Conservation (phyloP, 2,888 invertebrate genomes). For the Antheraea yamamai region DNA sequence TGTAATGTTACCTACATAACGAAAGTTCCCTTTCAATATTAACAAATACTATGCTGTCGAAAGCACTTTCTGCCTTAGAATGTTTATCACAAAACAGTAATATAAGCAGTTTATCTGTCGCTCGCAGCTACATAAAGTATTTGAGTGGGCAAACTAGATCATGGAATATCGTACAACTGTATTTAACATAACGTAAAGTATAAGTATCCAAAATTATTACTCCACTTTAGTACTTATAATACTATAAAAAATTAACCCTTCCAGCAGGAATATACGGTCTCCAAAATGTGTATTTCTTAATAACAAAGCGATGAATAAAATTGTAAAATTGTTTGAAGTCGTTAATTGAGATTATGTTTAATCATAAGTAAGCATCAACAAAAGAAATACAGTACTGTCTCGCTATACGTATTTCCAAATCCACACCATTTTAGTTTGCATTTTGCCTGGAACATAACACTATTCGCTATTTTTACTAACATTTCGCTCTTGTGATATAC, state of each 20-base stretch:
- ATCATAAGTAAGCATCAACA: too few relatives aligned
- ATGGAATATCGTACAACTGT: not conserved
- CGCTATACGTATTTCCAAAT: too few relatives aligned
- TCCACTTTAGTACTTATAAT: too few relatives aligned
- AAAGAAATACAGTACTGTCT: too few relatives aligned
- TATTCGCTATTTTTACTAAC: too few relatives aligned
- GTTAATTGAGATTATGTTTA: too few relatives aligned
- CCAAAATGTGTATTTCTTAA: too few relatives aligned
- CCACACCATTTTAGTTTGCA: too few relatives aligned
- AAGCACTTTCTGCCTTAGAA: slow-evolving; percentile 39
- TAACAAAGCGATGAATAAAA: too few relatives aligned
- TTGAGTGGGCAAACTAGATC: slow-evolving; percentile 9
- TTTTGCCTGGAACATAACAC: too few relatives aligned
- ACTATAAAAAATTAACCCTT: not conserved
- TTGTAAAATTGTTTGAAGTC: too few relatives aligned
- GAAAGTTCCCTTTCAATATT: slow-evolving; percentile 31
- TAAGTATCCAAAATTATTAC: not conserved
- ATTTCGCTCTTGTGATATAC: too few relatives aligned
- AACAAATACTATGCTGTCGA: slow-evolving; percentile 37
- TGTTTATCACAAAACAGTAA: slow-evolving; percentile 37
- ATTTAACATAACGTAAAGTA: not conserved
- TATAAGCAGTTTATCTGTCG: slow-evolving; percentile 22
- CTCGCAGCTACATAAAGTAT: slow-evolving; percentile 1
- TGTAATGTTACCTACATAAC: slow-evolving; percentile 32
- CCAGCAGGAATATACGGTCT: not conserved